phyloP scores from a whole-genome alignment of 2,113 vertebrate genomes.

The Elephantulus edwardii region DNA sequence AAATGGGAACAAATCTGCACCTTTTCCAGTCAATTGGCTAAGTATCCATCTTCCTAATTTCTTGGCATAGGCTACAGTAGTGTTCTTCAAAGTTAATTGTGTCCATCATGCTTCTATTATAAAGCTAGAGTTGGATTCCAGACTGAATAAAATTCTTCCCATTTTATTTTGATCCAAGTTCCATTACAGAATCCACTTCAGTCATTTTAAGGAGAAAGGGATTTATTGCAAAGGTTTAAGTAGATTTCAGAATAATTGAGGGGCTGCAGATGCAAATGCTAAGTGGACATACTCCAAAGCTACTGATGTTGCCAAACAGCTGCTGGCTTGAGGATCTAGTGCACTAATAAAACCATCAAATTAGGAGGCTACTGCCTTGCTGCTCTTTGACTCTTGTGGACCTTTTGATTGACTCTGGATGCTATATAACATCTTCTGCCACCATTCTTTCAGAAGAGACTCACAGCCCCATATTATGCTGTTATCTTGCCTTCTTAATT shows the following conservation, averaged over 20 bases:
- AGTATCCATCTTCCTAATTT: too few species aligned
- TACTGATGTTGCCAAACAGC: neutral
- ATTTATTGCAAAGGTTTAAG: neutral
- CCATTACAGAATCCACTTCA: neutral
- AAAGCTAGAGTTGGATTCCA: neutral
- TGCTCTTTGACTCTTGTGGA: neutral
- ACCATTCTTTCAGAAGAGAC: neutral
- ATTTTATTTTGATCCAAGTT: neutral
- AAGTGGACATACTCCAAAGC: too few species aligned
- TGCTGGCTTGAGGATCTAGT: neutral
- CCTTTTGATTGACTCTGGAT: neutral
- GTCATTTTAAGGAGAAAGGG: neutral
- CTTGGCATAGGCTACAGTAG: too few species aligned
- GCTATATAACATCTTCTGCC: neutral
- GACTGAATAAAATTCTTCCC: neutral
- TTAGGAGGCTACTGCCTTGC: neutral
- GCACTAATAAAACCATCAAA: neutral
- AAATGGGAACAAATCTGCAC: too few species aligned
- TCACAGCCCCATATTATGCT: neutral
- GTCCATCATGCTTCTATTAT: neutral
- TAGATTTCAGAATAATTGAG: neutral
- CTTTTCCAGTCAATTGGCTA: too few species aligned
- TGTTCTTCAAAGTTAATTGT: neutral
- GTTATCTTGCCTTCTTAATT: neutral
- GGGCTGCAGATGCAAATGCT: too few species aligned